Base-by-base conservation (phyloP, 2,888 invertebrate species). In the Griposia aprilina region DNA sequence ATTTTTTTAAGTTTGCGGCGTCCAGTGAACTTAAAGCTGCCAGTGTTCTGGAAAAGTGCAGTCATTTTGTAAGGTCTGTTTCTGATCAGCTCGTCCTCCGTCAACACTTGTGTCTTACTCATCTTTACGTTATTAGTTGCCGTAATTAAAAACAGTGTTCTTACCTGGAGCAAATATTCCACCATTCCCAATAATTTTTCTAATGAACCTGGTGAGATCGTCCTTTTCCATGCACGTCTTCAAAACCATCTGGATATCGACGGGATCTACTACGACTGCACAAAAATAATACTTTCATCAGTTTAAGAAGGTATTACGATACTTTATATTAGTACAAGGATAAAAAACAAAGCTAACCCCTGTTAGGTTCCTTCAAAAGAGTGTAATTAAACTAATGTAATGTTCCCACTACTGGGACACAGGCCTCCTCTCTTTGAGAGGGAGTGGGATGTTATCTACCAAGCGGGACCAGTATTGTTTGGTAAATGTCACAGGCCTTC, bases 161-260 rank as follows among this genome's bases (percentile, higher is more conserved):
- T 74, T 88, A 95, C 95, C 95, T 91, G 95, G 94, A 66, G 95
- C 95, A 81, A 95, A 95, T 82, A 95, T 94, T 8, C 93, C 93
- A 36, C 96, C 95, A 65, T 92, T 88, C 4, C 96, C 96, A 41
- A 92, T 90, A 26, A 95, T 1, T 48, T 90, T 93, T 65, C 91
- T 90, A 0, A 95, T 86, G 73, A 95, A 95, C 55, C 94, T 90
- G 78, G 95, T 95, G 0, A 95, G 90, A 62, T 95, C 94, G 45
- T 95, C 96, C 80, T 95, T 97, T 85, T 96, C 95, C 82, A 97
- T 52, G 66, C 95, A 96, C 0, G 93, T 92, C 88, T 95, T 97
- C 80, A 96, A 77, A 36, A 96, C 89, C 83, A 94, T 82, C 87
- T 96, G 96, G 52, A 94, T 77, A 74, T 96, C 96, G 2, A 89